Conservation (phyloP, 2,113 vertebrate species). For the Crypturellus undulatus region DNA sequence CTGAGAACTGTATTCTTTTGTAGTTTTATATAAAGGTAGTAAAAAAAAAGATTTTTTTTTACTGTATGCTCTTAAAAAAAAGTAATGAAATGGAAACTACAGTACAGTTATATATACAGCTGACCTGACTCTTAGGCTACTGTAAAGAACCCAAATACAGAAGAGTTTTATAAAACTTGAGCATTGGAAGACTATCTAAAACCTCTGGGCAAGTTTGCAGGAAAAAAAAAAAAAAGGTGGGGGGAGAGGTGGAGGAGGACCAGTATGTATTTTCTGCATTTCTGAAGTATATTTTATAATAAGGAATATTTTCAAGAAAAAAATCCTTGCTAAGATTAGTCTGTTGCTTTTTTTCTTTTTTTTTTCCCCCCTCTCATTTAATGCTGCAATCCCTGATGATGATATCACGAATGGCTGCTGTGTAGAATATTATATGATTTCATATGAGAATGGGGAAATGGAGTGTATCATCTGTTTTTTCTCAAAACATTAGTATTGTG, state of each 20-base stretch:
- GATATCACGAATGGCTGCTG: not conserved
- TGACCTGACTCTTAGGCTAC: not conserved
- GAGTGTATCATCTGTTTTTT: not conserved
- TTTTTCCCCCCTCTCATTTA: not conserved
- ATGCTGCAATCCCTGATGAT: constrained; percentile 12
- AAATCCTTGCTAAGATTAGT: constrained; percentile 1
- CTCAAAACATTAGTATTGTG: not conserved
- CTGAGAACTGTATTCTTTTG: not conserved
- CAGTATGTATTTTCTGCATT: not conserved
- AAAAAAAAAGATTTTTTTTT: not conserved
- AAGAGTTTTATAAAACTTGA: not conserved
- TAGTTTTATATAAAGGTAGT: not conserved
- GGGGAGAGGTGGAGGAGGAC: not conserved
- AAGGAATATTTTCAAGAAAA: not conserved
- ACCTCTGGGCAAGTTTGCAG: not conserved
- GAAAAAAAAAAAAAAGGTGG: too few relatives aligned
- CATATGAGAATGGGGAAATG: not conserved
- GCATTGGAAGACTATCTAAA: not conserved
- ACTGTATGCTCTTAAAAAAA: not conserved
- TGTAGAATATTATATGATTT: constrained; percentile 10
- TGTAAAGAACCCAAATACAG: not conserved
- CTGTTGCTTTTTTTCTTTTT: not conserved
- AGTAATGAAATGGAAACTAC: too few relatives aligned
- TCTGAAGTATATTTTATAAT: not conserved
- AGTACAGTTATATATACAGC: not conserved